Evolutionary conservation across 2,797 vertebrate genomes (phyloP), one percentile per base, ranked within the genome.

Genomic region (Hybognathus amarus): DNA sequence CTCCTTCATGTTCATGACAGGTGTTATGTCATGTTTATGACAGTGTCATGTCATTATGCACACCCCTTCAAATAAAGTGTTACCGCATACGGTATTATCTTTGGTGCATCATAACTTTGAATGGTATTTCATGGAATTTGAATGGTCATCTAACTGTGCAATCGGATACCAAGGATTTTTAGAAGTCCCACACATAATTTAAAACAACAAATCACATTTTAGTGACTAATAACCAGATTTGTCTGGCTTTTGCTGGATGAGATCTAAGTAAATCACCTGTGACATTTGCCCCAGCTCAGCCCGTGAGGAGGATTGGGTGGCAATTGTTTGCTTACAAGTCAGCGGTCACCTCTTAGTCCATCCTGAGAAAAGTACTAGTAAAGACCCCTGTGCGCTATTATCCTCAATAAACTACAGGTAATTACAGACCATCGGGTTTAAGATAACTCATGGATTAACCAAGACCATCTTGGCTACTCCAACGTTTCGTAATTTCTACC

Each of bases 321-420:
- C 56, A 45, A 27, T 17, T 3, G 52, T 40, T 76, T 42, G 74
- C 74, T 76, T 27, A 42, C n/a, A 59, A 45, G 9, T 9, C n/a
- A 15, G 59, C 6, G 18, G 24, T 76, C 24, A 77, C 40, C 17
- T 77, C n/a, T 45, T 30, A 18, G 40, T 66, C 10, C 42, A 64
- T 20, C 63, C 76, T 64, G 15, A 64, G 61, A 66, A 78, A 77
- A 66, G 76, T 47, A 50, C 61, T 50, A 5, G 27, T 24, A 66
- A 79, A 79, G 61, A 52, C 61, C 61, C 61, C 61, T 18, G 20
- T 67, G 42, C 6, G 4, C 75, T 22, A 22, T 63, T 64, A 77
- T 63, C 56, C 40, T 64, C 75, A 77, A 77, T 77, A 77, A 63
- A 45, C 75, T 20, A 11, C 18, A 30, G 56, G 15, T 63, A 47